Percentiles rank a stretch among this genome's conserved stretches.
Evolutionary conservation across 2,888 invertebrate species (phyloP).

Genomic region (Shargacucullia verbasci): DNA sequence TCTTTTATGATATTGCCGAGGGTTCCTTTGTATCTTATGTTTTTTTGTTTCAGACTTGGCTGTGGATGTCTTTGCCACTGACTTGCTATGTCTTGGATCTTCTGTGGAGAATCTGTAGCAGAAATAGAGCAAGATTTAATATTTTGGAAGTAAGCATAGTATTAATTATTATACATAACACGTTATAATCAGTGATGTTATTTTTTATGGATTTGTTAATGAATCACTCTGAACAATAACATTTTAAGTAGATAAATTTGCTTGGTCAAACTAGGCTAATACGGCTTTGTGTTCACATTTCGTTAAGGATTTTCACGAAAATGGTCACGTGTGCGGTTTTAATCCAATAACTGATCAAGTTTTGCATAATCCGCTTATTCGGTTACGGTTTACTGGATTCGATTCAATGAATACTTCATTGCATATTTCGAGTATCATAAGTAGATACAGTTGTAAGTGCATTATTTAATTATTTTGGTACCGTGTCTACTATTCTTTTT

Average conservation of each 20-base stretch:
- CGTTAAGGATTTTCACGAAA: conserved; percentile 38
- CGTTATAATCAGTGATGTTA: too few species aligned
- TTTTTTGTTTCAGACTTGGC: conserved; percentile 77
- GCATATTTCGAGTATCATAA: conserved; percentile 42
- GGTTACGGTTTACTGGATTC: conserved; percentile 48
- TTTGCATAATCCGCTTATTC: conserved; percentile 73
- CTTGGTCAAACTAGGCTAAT: conserved; percentile 27
- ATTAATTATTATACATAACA: too few species aligned
- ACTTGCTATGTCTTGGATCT: conserved; percentile 77
- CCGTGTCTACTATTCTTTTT: conserved; percentile 1
- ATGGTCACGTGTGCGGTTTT: conserved; percentile 43
- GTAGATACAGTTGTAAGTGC: too few species aligned
- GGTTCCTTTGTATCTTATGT: conserved; percentile 6
- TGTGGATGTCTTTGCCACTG: conserved; percentile 81
- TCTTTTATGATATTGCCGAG: not conserved
- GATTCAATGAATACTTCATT: conserved; percentile 53
- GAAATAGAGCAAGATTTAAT: conserved; percentile 74
- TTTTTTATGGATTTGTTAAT: not conserved
- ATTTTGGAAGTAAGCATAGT: conserved; percentile 75
- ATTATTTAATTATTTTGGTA: not conserved
- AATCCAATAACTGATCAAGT: conserved; percentile 71
- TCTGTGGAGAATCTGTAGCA: conserved; percentile 79
- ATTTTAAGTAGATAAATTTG: conserved; percentile 12
- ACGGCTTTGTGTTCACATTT: conserved; percentile 33
- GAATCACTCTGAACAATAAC: not conserved